Percentiles rank a stretch among this genome's conserved stretches.
These are phyloP conservation scores for Conistra vaccinii DNA, from an alignment of 2,888 invertebrate species.

Conservation along the genomic window DNA sequence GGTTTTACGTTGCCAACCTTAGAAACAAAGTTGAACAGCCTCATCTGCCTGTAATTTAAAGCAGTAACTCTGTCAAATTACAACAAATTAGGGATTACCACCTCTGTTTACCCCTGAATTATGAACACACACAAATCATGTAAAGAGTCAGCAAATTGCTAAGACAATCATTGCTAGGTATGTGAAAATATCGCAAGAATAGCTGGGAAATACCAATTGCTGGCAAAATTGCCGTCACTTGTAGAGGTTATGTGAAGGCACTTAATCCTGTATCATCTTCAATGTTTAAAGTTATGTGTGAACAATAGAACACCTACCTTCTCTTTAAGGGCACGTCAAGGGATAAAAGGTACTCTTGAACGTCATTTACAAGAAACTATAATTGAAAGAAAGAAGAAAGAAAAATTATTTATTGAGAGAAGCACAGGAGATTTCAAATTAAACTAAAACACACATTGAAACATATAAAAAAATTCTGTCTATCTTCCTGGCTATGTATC, in stretches of 20 bases:
- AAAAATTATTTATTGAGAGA: no score
- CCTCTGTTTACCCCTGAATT: constrained; percentile 7
- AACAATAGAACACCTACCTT: background rate
- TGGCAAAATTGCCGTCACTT: constrained; percentile 33
- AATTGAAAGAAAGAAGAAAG: no score
- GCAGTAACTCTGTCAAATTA: constrained; percentile 6
- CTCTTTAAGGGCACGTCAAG: background rate
- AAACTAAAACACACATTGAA: no score
- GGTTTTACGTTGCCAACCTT: background rate
- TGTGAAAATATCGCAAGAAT: constrained; percentile 27
- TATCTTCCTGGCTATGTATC: no score
- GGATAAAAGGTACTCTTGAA: no score
- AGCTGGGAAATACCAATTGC: constrained; percentile 38
- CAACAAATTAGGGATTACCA: constrained; percentile 30
- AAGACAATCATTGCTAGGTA: constrained; percentile 1
- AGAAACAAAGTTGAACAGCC: background rate
- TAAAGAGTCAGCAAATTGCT: constrained; percentile 24
- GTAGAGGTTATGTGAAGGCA: constrained; percentile 15
- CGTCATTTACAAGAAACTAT: no score
- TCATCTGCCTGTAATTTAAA: background rate
- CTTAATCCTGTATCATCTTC: constrained; percentile 7
- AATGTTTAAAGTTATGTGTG: constrained; percentile 3
- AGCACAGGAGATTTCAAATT: no score
- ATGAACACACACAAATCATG: constrained; percentile 28
- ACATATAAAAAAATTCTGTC: no score